Conservation (phyloP, 2,888 invertebrate genomes). For the Trilocha varians region DNA sequence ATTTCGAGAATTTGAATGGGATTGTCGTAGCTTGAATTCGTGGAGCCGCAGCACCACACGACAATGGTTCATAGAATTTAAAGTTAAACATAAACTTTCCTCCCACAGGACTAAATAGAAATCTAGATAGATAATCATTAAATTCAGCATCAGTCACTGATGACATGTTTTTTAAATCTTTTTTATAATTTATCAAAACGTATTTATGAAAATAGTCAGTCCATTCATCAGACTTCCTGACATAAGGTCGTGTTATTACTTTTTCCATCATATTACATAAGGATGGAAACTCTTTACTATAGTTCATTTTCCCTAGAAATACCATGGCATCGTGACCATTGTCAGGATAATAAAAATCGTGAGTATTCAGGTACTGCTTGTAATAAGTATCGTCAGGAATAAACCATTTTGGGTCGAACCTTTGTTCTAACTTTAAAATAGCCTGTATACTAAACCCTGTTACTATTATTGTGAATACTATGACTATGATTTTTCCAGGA, state of each 20-base stretch:
- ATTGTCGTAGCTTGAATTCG: slow-evolving; percentile 75
- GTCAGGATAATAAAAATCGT: slow-evolving; percentile 76
- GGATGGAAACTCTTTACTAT: slow-evolving; percentile 73
- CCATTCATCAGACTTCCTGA: slow-evolving; percentile 76
- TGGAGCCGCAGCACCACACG: slow-evolving; percentile 75
- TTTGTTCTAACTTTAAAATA: slow-evolving; percentile 78
- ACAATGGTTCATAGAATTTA: slow-evolving; percentile 72
- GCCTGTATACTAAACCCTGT: slow-evolving; percentile 77
- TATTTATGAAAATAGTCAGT: slow-evolving; percentile 77
- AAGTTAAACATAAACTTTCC: slow-evolving; percentile 80
- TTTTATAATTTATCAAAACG: slow-evolving; percentile 69
- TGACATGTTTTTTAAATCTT: slow-evolving; percentile 61
- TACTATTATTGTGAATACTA: slow-evolving; percentile 73
- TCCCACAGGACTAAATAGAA: slow-evolving; percentile 78
- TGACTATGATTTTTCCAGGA: slow-evolving; percentile 77
- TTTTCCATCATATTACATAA: slow-evolving; percentile 69
- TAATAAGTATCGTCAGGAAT: slow-evolving; percentile 81
- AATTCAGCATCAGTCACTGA: slow-evolving; percentile 70
- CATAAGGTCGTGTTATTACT: too few species aligned
- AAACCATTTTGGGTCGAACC: slow-evolving; percentile 87
- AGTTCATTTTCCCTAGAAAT: slow-evolving; percentile 79
- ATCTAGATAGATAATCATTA: slow-evolving; percentile 76
- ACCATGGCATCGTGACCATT: slow-evolving; percentile 76
- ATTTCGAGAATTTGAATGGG: slow-evolving; percentile 75
- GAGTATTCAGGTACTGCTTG: slow-evolving; percentile 71